A percentile compares a stretch with the other conserved stretches of the same genome.
These are phyloP conservation scores for Otolemur garnettii DNA, from an alignment of 2,113 vertebrate species.

Conservation along the genomic window DNA sequence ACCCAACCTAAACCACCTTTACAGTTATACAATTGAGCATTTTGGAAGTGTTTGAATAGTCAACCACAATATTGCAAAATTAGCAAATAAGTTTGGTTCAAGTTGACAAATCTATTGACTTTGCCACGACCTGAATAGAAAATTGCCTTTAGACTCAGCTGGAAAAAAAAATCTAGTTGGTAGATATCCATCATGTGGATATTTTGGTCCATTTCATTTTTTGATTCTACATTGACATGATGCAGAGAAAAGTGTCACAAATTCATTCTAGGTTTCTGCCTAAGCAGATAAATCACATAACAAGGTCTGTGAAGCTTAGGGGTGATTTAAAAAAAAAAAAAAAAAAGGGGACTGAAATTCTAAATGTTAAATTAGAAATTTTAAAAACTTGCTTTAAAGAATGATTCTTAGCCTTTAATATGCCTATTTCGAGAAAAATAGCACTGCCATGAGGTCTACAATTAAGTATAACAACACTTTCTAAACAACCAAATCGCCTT, in stretches of 20 bases:
- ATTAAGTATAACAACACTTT: slow-evolving; percentile 65
- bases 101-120: slow-evolving; percentile 70
- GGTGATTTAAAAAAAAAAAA: background rate
- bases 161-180: background rate
- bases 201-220: background rate
- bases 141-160: slow-evolving; percentile 40
- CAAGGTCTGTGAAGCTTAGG: background rate
- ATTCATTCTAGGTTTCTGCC: background rate
- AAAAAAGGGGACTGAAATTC: background rate
- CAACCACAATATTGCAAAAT: slow-evolving; percentile 63
- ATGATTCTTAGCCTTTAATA: slow-evolving; percentile 10
- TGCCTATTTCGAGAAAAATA: slow-evolving; percentile 69
- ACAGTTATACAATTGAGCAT: slow-evolving; percentile 56
- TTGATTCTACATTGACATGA: background rate
- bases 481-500: slow-evolving; percentile 77
- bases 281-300: background rate
- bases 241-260: background rate
- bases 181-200: background rate
- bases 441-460: slow-evolving; percentile 42
- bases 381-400: slow-evolving; percentile 37
- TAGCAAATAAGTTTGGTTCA: slow-evolving; percentile 64
- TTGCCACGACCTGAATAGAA: slow-evolving; percentile 61
- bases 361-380: slow-evolving; percentile 43
- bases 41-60: slow-evolving; percentile 68
- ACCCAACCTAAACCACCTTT: background rate